phyloP scores from a whole-genome alignment of 1,140 invertebrate genomes.

The Samia ricini region DNA sequence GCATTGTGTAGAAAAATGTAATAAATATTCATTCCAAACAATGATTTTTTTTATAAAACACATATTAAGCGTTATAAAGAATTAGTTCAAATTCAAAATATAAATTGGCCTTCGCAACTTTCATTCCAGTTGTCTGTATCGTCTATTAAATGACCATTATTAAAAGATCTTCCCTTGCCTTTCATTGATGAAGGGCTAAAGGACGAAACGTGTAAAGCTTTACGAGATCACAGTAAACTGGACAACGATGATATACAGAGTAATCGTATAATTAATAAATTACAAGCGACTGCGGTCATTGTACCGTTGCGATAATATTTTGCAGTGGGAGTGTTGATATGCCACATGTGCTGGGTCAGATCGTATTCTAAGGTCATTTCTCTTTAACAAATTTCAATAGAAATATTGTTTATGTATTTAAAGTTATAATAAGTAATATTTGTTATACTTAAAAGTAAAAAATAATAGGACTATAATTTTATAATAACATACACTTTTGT shows the following conservation, averaged over 20 bases:
- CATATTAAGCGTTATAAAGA: not conserved
- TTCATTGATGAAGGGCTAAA: conserved; percentile 5
- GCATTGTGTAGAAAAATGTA: too few species aligned
- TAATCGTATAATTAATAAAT: conserved; percentile 73
- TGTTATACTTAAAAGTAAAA: not conserved
- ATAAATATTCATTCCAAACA: not conserved
- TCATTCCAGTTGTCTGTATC: conserved; percentile 32
- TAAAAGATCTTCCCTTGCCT: conserved; percentile 20
- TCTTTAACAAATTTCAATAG: conserved; percentile 41
- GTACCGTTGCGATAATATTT: conserved; percentile 63
- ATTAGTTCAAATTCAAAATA: conserved; percentile 17
- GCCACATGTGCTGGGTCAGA: conserved; percentile 61
- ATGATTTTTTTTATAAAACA: not conserved
- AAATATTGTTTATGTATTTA: not conserved
- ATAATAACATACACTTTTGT: too few species aligned
- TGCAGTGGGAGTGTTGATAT: conserved; percentile 53
- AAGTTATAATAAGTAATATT: not conserved
- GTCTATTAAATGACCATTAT: conserved; percentile 30
- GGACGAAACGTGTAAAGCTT: conserved; percentile 15
- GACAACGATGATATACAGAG: conserved; percentile 42
- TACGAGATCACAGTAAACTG: conserved; percentile 41
- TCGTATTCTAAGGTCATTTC: conserved; percentile 56
- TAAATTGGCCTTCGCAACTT: conserved; percentile 45
- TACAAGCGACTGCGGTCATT: conserved; percentile 63
- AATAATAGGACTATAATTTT: too few species aligned